A percentile compares a stretch with the other conserved stretches of the same genome.
Evolutionary conservation across 1,140 invertebrate species (phyloP).

Genomic region (Drosophila leontia): DNA sequence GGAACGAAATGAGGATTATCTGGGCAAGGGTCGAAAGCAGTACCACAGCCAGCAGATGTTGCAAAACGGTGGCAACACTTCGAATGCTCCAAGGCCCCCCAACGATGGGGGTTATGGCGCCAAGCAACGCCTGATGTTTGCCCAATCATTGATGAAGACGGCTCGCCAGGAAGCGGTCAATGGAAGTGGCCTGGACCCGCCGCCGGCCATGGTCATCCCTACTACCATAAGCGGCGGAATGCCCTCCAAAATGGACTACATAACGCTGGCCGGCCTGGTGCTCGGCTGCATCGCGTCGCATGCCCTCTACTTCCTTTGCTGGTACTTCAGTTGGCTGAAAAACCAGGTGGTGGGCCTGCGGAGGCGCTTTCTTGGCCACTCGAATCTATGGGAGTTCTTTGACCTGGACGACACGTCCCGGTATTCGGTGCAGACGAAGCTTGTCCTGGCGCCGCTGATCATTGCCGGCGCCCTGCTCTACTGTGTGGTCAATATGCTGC

Average conservation of each 20-base stretch:
- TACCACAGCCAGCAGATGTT: neutral
- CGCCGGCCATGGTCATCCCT: neutral
- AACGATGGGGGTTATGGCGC: neutral
- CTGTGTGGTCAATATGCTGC: constrained; percentile 57
- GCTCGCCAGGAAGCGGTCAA: too few species aligned
- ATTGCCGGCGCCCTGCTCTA: constrained; percentile 55
- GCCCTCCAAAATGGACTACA: constrained; percentile 65
- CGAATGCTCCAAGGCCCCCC: neutral
- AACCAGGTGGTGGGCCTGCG: constrained; percentile 53
- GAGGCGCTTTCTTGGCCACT: constrained; percentile 51
- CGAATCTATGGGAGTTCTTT: constrained; percentile 67
- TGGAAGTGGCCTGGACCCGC: neutral
- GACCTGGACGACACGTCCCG: constrained; percentile 64
- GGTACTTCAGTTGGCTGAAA: constrained; percentile 72
- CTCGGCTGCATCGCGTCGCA: constrained; percentile 63
- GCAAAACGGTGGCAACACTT: neutral
- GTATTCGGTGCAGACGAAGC: constrained; percentile 58
- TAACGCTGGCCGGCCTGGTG: constrained; percentile 66
- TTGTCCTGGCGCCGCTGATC: constrained; percentile 61
- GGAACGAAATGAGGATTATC: too few species aligned
- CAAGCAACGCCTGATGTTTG: constrained; percentile 11
- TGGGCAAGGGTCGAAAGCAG: neutral
- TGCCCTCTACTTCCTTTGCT: constrained; percentile 57
- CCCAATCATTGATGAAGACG: neutral
- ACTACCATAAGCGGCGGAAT: neutral